Percentiles rank a stretch among this genome's conserved stretches.
Evolutionary conservation across 2,888 invertebrate genomes (phyloP).

Genomic region (Uropetala carovei): DNA sequence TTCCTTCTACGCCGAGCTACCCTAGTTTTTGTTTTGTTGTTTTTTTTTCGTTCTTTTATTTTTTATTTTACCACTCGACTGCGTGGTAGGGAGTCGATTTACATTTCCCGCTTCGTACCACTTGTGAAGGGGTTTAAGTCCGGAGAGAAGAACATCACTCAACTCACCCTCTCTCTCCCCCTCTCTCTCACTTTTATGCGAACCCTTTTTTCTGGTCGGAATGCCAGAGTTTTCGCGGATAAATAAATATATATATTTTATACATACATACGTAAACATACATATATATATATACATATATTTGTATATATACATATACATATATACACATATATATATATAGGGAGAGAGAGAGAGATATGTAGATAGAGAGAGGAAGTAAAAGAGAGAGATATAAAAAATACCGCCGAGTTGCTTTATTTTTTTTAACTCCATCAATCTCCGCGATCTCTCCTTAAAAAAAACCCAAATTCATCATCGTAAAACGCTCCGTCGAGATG

Average conservation of each 20-base stretch:
- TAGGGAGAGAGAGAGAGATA: no score
- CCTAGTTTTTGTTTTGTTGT: neutral
- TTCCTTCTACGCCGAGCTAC: neutral
- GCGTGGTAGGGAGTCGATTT: slow-evolving; percentile 1
- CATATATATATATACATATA: no score
- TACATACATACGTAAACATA: no score
- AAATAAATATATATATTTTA: no score
- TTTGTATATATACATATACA: no score
- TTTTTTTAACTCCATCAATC: slow-evolving; percentile 45
- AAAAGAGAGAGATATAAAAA: slow-evolving; percentile 1
- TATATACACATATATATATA: no score
- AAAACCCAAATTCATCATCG: slow-evolving; percentile 33
- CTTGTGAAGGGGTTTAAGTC: slow-evolving; percentile 12
- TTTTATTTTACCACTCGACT: slow-evolving; percentile 20
- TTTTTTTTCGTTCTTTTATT: neutral
- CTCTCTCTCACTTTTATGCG: neutral
- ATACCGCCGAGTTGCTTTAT: neutral
- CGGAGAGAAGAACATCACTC: slow-evolving; percentile 27
- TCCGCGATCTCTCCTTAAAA: slow-evolving; percentile 23
- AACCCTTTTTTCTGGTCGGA: neutral
- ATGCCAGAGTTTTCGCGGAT: no score
- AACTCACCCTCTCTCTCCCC: neutral
- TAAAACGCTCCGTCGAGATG: slow-evolving; percentile 35
- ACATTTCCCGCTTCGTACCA: slow-evolving; percentile 5
- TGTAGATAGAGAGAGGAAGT: neutral